Conservation (phyloP, 2,888 invertebrate genomes). For the Encarsia formosa region DNA sequence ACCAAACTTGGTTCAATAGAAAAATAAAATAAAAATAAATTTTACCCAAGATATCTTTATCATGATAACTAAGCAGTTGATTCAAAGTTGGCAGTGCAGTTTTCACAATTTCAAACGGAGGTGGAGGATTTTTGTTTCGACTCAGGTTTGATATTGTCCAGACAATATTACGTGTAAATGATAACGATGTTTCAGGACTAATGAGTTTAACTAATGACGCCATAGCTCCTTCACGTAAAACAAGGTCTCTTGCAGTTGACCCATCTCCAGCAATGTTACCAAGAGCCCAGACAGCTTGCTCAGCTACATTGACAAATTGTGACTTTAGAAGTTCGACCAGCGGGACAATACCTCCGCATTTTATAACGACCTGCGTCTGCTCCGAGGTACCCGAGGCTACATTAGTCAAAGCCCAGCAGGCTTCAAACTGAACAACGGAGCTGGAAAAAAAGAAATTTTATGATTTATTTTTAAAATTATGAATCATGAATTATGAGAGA, state of each 20-base stretch:
- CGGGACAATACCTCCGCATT: slow-evolving; percentile 80
- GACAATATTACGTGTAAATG: slow-evolving; percentile 76
- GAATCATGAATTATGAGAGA: slow-evolving; percentile 5
- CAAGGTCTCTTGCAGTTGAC: slow-evolving; percentile 73
- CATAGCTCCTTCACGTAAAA: slow-evolving; percentile 69
- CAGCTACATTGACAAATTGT: slow-evolving; percentile 67
- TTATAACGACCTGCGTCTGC: slow-evolving; percentile 84
- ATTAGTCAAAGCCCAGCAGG: slow-evolving; percentile 96
- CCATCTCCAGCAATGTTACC: slow-evolving; percentile 96
- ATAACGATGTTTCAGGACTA: slow-evolving; percentile 57
- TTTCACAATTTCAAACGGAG: slow-evolving; percentile 71
- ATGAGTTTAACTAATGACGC: slow-evolving; percentile 67
- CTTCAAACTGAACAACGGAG: slow-evolving; percentile 82
- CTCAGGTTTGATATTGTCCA: slow-evolving; percentile 94
- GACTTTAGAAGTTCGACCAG: slow-evolving; percentile 72
- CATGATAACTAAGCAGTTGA: slow-evolving; percentile 65
- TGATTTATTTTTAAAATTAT: background rate
- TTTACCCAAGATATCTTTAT: slow-evolving; percentile 73
- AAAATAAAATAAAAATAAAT: slow-evolving; percentile 15
- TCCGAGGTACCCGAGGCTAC: slow-evolving; percentile 92
- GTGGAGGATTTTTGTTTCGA: slow-evolving; percentile 89
- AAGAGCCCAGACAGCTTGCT: slow-evolving; percentile 97
- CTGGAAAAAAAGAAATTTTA: slow-evolving; percentile 51
- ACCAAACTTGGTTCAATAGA: too few relatives aligned
- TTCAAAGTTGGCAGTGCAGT: slow-evolving; percentile 73